These are phyloP conservation scores for Bufo gargarizans DNA, from an alignment of 2,113 vertebrate species.

Conservation along the genomic window DNA sequence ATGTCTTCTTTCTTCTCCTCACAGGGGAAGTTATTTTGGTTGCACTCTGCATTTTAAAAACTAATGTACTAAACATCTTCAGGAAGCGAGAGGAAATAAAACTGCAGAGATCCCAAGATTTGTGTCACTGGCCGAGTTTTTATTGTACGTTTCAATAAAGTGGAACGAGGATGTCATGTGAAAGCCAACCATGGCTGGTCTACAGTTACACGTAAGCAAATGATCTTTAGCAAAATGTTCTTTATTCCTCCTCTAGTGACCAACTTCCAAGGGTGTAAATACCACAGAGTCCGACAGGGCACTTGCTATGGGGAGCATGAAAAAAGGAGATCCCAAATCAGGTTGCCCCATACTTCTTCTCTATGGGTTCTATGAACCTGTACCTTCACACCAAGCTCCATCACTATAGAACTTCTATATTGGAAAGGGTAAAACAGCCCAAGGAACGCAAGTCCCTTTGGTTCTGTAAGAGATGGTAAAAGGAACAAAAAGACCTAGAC, in stretches of 20 bases:
- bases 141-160: not conserved
- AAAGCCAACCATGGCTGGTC: not conserved
- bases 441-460: not conserved
- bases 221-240: not conserved
- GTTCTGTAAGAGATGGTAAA: not conserved
- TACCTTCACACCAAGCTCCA: no score
- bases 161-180: not conserved
- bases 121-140: not conserved
- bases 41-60: not conserved
- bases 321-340: not conserved
- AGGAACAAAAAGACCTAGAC: not conserved
- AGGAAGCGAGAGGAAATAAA: not conserved
- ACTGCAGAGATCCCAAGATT: not conserved
- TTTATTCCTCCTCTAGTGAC: not conserved
- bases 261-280: not conserved
- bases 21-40: conserved; percentile 32
- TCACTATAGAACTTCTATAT: no score
- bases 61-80: not conserved
- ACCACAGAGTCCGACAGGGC: not conserved
- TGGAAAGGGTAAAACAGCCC: no score
- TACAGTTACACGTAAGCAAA: not conserved
- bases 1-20: not conserved
- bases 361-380: not conserved
- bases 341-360: not conserved
- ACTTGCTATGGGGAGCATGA: not conserved